phyloP scores from a whole-genome alignment of 1,140 invertebrate species.

The Lepidurus arcticus region DNA sequence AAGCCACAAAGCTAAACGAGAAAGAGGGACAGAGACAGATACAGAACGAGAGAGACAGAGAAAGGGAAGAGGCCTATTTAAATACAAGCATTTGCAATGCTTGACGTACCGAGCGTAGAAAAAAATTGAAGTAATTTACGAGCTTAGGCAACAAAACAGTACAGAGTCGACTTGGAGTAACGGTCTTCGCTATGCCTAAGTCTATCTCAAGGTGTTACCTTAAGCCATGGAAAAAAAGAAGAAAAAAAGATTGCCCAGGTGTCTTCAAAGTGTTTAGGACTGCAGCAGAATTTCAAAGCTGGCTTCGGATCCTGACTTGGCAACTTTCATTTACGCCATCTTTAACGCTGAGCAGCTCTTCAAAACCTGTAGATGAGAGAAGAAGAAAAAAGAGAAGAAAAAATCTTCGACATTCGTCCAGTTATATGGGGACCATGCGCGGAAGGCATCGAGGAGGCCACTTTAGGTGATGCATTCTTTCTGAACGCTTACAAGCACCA shows the following conservation, averaged over 20 bases:
- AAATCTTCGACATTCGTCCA: background rate
- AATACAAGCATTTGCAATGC: background rate
- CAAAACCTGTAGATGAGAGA: background rate
- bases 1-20: background rate
- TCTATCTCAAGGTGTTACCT: background rate
- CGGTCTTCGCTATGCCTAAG: background rate
- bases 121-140: background rate
- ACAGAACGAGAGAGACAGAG: background rate
- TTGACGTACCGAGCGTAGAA: background rate
- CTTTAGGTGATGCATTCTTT: constrained; percentile 19
- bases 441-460: background rate
- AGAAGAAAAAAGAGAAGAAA: background rate
- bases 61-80: background rate
- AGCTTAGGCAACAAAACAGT: background rate
- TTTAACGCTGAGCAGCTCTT: background rate
- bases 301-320: constrained; percentile 1
- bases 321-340: constrained; percentile 21
- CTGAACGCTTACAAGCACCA: constrained; percentile 18
- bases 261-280: background rate
- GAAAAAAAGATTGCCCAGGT: background rate
- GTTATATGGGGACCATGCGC: background rate
- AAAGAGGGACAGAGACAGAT: background rate
- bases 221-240: background rate
- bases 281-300: background rate
- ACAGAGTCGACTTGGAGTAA: background rate